Evolutionary conservation across 1,140 invertebrate genomes (phyloP).

Genomic region (Drosophila rufa): DNA sequence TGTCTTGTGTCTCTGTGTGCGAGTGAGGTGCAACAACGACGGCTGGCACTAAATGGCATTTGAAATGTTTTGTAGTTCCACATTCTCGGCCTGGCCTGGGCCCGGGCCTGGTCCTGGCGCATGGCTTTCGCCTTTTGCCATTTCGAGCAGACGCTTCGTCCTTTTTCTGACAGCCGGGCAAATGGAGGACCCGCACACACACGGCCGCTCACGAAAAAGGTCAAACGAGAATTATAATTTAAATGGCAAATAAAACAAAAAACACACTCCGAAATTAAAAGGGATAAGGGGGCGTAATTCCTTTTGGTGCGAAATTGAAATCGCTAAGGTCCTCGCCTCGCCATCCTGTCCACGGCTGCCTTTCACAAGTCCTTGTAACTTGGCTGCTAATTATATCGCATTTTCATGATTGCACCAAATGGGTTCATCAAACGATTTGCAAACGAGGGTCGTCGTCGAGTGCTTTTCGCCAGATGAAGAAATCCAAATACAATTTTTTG

Average conservation of each 20-base stretch:
- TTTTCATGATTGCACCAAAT: constrained; percentile 56
- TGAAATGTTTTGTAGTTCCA: constrained; percentile 67
- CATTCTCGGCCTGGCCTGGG: constrained; percentile 32
- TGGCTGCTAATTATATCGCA: constrained; percentile 52
- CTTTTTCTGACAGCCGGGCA: constrained; percentile 48
- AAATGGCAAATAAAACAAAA: constrained; percentile 65
- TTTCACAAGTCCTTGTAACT: constrained; percentile 46
- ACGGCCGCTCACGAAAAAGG: constrained; percentile 46
- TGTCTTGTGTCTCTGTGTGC: constrained; percentile 14
- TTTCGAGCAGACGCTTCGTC: constrained; percentile 57
- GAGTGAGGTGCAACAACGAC: constrained; percentile 57
- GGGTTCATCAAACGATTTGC: constrained; percentile 53
- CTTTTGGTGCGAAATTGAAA: constrained; percentile 64
- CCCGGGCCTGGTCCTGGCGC: constrained; percentile 24
- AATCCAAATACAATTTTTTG: constrained; percentile 6
- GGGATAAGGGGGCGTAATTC: constrained; percentile 53
- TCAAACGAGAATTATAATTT: constrained; percentile 66
- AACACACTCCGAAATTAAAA: constrained; percentile 40
- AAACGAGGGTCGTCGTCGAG: constrained; percentile 35
- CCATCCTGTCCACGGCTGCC: constrained; percentile 22
- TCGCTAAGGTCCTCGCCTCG: constrained; percentile 44
- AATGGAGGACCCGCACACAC: constrained; percentile 38
- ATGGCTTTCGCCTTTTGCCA: constrained; percentile 57
- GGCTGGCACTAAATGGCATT: constrained; percentile 65
- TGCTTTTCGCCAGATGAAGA: constrained; percentile 31